Evolutionary conservation across 2,888 invertebrate species (phyloP), one percentile per base, ranked within the genome.

Genomic region (Euplexia lucipara): DNA sequence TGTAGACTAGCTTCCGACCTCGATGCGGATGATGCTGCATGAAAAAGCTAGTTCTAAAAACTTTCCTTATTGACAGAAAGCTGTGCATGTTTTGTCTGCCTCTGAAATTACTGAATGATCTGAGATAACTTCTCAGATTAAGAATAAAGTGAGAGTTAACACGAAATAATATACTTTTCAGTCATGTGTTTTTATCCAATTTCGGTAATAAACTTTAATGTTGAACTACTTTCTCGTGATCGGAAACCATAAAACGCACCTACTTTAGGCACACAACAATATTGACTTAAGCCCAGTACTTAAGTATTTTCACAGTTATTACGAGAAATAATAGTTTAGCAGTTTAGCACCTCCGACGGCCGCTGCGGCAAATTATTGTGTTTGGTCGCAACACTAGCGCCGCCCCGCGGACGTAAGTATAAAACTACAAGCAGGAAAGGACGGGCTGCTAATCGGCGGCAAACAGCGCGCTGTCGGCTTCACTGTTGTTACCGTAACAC

Each of bases 291-390:
- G n/a, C 16, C 20, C n/a, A 10, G 49, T 54, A 45, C 39, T 56
- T 52, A 10, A 30, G 22, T 37, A 57, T 75, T 57, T 57, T 57
- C 39, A 70, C 44, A 57, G 72, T 70, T 62, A 53, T 57, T 75
- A 53, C 53, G 44, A 70, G 41, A 63, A 73, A 75, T 53, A 45
- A 63, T 57, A 54, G 76, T 63, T 26, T 26, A 26, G n/a, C n/a
- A n/a, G 26, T 26, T 75, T 70, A 70, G 37, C 63, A 70, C 64
- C 71, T 70, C 42, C 53, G 32, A 39, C 52, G 30, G 51, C 63
- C 70, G 72, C 26, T 75, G 76, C 48, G n/a, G 70, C 30, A 62
- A 75, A 75, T 45, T 8, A 51, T 45, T 34, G 76, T 54, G 62
- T 48, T 54, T 45, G 39, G 39, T 32, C 20, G 30, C 37, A 4